Conservation (phyloP, 2,888 invertebrate species). For the Drosophila nigritarsus region DNA sequence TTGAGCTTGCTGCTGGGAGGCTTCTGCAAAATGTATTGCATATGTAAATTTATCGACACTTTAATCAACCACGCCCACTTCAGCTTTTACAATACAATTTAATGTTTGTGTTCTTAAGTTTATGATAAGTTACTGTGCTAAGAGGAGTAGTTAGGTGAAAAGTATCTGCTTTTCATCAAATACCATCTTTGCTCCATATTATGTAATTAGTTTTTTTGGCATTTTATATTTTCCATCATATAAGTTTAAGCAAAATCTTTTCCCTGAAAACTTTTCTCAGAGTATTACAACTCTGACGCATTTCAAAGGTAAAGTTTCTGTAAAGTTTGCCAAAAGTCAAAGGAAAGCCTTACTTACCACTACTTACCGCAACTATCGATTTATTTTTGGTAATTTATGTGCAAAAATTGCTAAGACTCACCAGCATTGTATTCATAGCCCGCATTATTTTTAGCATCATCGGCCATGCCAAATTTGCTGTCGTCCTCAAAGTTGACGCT, state of each 20-base stretch:
- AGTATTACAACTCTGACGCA: not conserved
- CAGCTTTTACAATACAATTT: not conserved
- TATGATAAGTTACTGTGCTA: not conserved
- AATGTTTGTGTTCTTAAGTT: not conserved
- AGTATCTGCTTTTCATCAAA: no score
- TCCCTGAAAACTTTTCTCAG: not conserved
- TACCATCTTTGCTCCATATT: not conserved
- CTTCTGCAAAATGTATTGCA: slow-evolving; percentile 83
- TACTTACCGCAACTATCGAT: not conserved
- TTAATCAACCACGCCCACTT: not conserved
- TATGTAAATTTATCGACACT: not conserved
- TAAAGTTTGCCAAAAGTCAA: not conserved
- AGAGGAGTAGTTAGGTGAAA: not conserved
- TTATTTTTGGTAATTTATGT: not conserved
- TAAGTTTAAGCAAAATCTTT: not conserved
- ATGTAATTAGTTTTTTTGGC: not conserved
- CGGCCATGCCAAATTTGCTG: slow-evolving; percentile 64
- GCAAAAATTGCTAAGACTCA: slow-evolving; percentile 37
- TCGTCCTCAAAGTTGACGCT: slow-evolving; percentile 87
- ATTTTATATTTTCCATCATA: not conserved
- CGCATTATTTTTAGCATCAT: slow-evolving; percentile 59
- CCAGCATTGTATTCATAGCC: slow-evolving; percentile 83
- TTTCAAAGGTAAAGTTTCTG: not conserved
- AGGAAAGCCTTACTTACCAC: not conserved
- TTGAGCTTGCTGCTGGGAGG: slow-evolving; percentile 84